Base-by-base conservation (phyloP, 2,113 vertebrate species). In the Cinclus cinclus region DNA sequence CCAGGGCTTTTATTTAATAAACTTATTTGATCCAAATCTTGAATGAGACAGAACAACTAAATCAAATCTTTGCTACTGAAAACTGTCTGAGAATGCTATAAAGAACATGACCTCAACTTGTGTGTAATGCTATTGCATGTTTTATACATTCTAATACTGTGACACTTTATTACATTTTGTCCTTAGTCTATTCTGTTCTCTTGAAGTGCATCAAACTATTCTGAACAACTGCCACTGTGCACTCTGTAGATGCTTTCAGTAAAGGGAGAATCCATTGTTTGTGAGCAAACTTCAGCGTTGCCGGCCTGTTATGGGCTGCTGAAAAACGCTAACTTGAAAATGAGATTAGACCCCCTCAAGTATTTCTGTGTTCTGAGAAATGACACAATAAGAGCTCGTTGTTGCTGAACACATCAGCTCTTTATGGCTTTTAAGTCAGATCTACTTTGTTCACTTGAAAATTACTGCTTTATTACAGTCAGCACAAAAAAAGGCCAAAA, bases 311-410 rank as follows among this genome's bases (percentile, higher is more conserved):
- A 41, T 25, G 69, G 94, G 41, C 46, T 4, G 1, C 35, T 46
- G 49, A 56, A 76, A 76, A 89, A 88, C 27, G 1, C n/a, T 28
- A 87, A 71, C 52, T 95, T 93, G 76, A 64, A 93, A 94, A 91
- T 95, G 62, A 89, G 73, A 87, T 80, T 74, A 92, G 73, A 89
- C 21, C 47, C 25, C 11, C 90, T 89, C 49, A 94, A 95, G 33
- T 82, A 88, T 88, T 87, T 89, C 74, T 96, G 70, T 94, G 67
- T 91, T 92, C 87, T 62, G 59, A 73, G 68, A 89, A 91, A 44
- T 50, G 53, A 24, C 49, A 47, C 53, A 81, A 86, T 89, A 83
- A 91, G 90, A 78, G 88, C 78, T 87, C 46, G 35, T 88, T 97
- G 93, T 97, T 92, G 41, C 77, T 58, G 41, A 58, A 82, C 47